Evolutionary conservation across 2,797 vertebrate species (phyloP).

Genomic region (Lycodopsis pacificus): DNA sequence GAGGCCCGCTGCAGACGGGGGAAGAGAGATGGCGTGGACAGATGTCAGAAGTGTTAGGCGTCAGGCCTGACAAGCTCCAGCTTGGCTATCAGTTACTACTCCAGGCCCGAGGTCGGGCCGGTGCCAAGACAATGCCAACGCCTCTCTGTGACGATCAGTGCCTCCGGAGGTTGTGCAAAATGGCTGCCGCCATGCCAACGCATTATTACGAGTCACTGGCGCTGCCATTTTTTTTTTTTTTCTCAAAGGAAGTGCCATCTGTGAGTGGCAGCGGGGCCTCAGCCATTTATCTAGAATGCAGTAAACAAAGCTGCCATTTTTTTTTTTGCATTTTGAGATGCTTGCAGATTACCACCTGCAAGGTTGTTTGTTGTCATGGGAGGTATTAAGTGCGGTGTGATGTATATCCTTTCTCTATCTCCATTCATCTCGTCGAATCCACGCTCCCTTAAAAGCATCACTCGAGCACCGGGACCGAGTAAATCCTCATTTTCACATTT

Average conservation of each 20-base stretch:
- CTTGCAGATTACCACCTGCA: constrained; percentile 55
- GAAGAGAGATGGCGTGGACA: constrained; percentile 81
- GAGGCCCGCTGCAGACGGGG: constrained; percentile 47
- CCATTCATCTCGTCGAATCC: constrained; percentile 63
- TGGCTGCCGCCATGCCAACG: constrained; percentile 77
- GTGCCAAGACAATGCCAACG: constrained; percentile 80
- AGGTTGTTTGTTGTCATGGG: constrained; percentile 71
- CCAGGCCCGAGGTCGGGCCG: constrained; percentile 81
- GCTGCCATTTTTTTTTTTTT: constrained; percentile 48
- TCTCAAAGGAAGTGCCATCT: constrained; percentile 81
- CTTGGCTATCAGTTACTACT: constrained; percentile 82
- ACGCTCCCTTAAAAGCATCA: constrained; percentile 63
- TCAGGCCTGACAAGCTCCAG: constrained; percentile 85
- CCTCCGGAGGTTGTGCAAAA: constrained; percentile 82
- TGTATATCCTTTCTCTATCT: constrained; percentile 65
- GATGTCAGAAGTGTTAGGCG: constrained; percentile 89
- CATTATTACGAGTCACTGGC: constrained; percentile 77
- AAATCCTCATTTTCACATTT: constrained; percentile 78
- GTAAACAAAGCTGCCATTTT: constrained; percentile 77
- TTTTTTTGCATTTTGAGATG: constrained; percentile 61
- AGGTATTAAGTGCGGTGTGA: constrained; percentile 65
- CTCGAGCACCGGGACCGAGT: constrained; percentile 63
- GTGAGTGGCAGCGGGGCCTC: constrained; percentile 81
- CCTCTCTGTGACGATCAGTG: constrained; percentile 80
- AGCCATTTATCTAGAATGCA: constrained; percentile 76